phyloP scores from a whole-genome alignment of 2,797 vertebrate genomes.

The Microchirus variegatus region DNA sequence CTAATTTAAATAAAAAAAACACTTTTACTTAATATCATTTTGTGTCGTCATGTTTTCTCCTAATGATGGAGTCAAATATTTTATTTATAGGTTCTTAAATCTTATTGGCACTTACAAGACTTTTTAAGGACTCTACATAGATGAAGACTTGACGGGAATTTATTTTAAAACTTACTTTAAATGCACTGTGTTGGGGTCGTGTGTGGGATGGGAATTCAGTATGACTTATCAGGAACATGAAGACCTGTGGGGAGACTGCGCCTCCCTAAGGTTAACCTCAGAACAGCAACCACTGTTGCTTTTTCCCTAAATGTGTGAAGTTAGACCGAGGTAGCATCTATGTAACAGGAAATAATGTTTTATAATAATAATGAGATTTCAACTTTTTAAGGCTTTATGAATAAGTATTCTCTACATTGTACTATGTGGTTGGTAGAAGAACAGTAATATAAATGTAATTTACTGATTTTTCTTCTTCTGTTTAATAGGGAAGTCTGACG shows the following conservation, averaged over 20 bases:
- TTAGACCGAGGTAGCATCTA: background rate
- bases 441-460: no score
- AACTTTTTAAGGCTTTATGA: no score
- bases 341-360: conserved; percentile 27
- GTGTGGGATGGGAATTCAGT: no score
- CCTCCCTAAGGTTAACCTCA: conserved; percentile 34
- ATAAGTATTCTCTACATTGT: no score
- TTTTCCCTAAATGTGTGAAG: conserved; percentile 14
- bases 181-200: no score
- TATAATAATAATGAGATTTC: background rate
- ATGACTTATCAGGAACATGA: background rate
- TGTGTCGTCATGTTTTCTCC: conserved; percentile 7
- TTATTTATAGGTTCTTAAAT: background rate
- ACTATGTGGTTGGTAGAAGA: no score
- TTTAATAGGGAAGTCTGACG: no score
- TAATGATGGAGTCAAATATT: background rate
- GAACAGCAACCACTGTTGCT: conserved; percentile 32
- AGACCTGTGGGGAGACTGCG: conserved; percentile 18
- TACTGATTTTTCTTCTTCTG: no score
- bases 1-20: conserved; percentile 78
- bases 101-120: background rate
- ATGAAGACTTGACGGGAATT: no score
- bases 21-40: conserved; percentile 53
- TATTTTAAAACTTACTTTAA: no score
- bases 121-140: no score